Percentiles rank a stretch among this genome's conserved stretches.
These are phyloP conservation scores for Enteromius viviparus DNA, from an alignment of 2,797 vertebrate genomes.

Conservation along the genomic window DNA sequence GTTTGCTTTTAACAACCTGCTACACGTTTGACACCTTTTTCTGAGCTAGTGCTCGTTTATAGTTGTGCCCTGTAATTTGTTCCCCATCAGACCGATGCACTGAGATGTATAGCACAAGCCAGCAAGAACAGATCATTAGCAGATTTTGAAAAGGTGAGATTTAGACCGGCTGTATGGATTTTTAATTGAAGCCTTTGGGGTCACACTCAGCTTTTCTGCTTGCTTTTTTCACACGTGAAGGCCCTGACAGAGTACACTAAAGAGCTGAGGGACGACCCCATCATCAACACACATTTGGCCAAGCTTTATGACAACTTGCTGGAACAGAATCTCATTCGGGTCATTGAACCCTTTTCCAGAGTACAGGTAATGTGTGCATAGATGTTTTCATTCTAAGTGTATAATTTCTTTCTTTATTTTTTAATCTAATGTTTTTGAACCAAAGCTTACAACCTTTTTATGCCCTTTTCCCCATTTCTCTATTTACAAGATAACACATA, in stretches of 20 bases:
- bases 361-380: conserved; percentile 84
- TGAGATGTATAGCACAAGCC: conserved; percentile 95
- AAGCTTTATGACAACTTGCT: conserved; percentile 96
- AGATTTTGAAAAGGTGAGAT: conserved; percentile 95
- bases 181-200: background rate
- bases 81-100: conserved; percentile 87
- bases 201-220: background rate
- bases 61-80: background rate
- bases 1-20: background rate
- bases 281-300: conserved; percentile 94
- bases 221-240: conserved; percentile 67
- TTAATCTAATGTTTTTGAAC: background rate
- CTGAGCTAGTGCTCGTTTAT: conserved; percentile 3
- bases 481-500: conserved; percentile 88
- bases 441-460: background rate
- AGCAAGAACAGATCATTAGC: conserved; percentile 98
- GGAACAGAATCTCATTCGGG: conserved; percentile 98
- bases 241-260: conserved; percentile 93
- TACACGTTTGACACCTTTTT: background rate
- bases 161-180: background rate
- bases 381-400: background rate
- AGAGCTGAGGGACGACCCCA: conserved; percentile 96
- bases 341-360: conserved; percentile 97
- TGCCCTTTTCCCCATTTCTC: background rate
- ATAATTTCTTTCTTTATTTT: background rate